Evolutionary conservation across 92 coral and sea anemone species (phyloP), one percentile per base, ranked within the genome.

Genomic region (Epizoanthus illoricatus): DNA sequence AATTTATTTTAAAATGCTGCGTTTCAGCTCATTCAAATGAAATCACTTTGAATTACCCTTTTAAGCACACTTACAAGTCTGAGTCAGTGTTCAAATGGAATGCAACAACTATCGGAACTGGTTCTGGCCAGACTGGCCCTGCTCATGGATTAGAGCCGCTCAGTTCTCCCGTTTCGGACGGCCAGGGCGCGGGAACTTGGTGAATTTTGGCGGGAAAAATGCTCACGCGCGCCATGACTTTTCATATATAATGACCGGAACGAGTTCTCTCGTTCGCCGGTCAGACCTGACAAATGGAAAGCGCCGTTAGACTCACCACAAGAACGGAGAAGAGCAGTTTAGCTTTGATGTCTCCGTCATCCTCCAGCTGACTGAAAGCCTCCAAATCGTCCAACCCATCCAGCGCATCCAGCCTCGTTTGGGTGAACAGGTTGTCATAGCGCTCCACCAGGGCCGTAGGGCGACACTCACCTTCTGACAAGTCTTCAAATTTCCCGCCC

Each of bases 401-500:
- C 69, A 96, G 80, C 2, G 99, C 98, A 13, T 96, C 98, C 28
- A 93, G 83, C 76, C 99, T 79, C 23, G 92, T 87, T 83, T 96
- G 99, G 3, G 94, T 85, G 86, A 88, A 96, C 49, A 96, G 90
- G 90, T 93, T 91, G 73, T 93, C 98, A 67, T 96, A 96, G 69
- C 88, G 86, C 69, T 88, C 93, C 2, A 89, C 87, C 57, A 96
- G 91, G 23, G 87, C 88, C 5, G 97, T 89, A 9, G 97, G 92
- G 15, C 98, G 93, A 65, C 89, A 87, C 36, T 86, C 90, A 10
- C 90, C 92, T 55, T 87, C 86, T 7, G 94, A 84, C 67, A 93
- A 75, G 84, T 93, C 93, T 74, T 93, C 98, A 65, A 91, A 96
- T 85, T 91, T 96, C 80, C 95, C 98, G 71, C 99, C 93, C 69